Base-by-base conservation (phyloP, 2,888 invertebrate genomes). In the Timema podura region DNA sequence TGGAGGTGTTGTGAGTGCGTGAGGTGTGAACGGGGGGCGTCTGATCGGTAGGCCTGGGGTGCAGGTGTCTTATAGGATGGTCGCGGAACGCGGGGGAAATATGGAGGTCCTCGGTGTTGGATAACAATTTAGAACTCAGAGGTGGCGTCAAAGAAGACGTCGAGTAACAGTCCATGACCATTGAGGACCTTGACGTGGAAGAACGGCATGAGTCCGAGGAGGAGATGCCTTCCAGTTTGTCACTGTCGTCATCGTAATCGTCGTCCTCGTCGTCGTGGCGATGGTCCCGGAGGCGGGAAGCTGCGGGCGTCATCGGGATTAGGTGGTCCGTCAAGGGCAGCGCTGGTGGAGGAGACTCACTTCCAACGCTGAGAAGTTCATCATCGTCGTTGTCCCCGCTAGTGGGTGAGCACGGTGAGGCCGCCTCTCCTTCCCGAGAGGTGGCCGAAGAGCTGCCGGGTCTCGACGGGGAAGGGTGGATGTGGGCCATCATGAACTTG, bases 351-450 rank as follows among this genome's bases (percentile, higher is more conserved):
- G 74, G 72, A 16, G 72, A 70, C 45, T 73, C 74, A 48, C 73
- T 72, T n/a, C 75, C 75, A 30, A 75, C 75, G 66, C 75, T 75
- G 64, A 75, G 65, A 64, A 73, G 70, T 70, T 75, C 75, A 30
- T 74, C 74, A 13, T 71, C 72, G 57, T 71, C 70, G 16, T 72
- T 70, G 30, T 65, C 65, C 64, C 54, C 13, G 3, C 44, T 48
- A 30, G 30, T 30, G 30, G 30, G 30, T 30, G 30, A 30, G 30
- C 30, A 30, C 30, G 30, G 30, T 30, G 30, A 30, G 30, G 30
- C 30, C 48, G 10, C 44, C 44, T 54, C 67, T 5, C 16, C 51
- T 5, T 68, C 68, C 10, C 44, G 5, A 16, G 66, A 45, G 48
- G 67, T 10, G 3, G 30, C 5, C 54, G 2, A 11, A 59, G 13